Evolutionary conservation across 2,113 vertebrate species (phyloP).

Genomic region (Copsychus sechellarum): DNA sequence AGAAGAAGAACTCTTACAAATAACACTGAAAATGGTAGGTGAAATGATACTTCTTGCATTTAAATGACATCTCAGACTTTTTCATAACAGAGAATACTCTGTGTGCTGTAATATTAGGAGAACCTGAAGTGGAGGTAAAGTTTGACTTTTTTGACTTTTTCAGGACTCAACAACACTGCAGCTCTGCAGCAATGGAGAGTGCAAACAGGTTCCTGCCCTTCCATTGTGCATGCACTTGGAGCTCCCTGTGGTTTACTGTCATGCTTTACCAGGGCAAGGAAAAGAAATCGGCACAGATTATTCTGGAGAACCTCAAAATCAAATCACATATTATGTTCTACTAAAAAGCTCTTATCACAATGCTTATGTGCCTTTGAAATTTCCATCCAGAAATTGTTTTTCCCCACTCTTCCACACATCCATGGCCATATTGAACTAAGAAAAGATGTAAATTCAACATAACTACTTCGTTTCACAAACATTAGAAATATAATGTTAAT

Average conservation of each 20-base stretch:
- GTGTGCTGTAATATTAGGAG: neutral
- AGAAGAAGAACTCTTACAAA: neutral
- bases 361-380: neutral
- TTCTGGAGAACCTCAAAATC: neutral
- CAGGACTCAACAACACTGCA: neutral
- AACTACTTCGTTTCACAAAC: neutral
- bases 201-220: neutral
- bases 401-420: neutral
- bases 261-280: neutral
- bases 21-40: neutral
- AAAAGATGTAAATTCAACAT: neutral
- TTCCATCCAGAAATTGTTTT: neutral
- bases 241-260: neutral
- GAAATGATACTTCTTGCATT: neutral
- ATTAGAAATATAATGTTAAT: neutral
- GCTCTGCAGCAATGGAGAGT: neutral
- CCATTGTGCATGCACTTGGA: neutral
- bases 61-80: neutral
- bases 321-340: neutral
- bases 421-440: neutral
- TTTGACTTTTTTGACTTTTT: neutral
- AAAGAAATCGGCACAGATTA: neutral
- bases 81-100: neutral
- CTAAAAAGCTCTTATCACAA: neutral
- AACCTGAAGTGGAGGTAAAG: neutral